Base-by-base conservation (phyloP, 1,140 invertebrate species). In the Sarcophaga peregrina region DNA sequence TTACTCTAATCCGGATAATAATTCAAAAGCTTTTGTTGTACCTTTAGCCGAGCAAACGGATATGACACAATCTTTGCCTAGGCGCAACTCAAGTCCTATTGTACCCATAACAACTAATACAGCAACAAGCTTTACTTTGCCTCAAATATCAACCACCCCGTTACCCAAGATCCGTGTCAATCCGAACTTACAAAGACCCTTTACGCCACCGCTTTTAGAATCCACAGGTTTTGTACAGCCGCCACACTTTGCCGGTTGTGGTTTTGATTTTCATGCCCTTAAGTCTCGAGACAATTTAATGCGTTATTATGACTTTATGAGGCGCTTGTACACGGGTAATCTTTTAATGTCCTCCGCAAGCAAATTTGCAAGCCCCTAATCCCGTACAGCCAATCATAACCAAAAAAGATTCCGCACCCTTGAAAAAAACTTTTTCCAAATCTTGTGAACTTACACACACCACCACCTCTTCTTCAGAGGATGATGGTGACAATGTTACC, bases 221-320 rank as follows among this genome's bases (percentile, higher is more conserved):
- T 25, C 20, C 9, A 47, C 81, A 20, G 48, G 62, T 62, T 58
- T 80, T 45, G 52, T 74, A 17, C 83, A 52, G 37, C 72, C 83
- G 47, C 80, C 78, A 62, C 17, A 62, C 47, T 68, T 52, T 52
- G 46, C 62, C 76, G 80, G 80, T 52, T 82, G 62, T 74, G 47
- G 82, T 81, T 83, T 88, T 25, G 87, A 89, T 72, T 81, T 86
- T 82, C 84, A 89, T 84, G 84, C 87, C 81, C 78, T 88, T 2
- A 89, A 88, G 85, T 88, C 88, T 52, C 88, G 84, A 17, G 88
- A 89, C 37, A 90, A 87, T 87, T 85, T 90, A 7, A 81, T 90
- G 45, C 84, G 86, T 45, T 90, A 90, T 80, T 90, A 90, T 81
- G 87, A 90, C 83, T 88, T 90, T 48, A 89, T 90, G 88, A 75